Evolutionary conservation across 23 tunicate species (phyloP), one percentile per base, ranked within the genome.

Genomic region (Halocynthia roretzi): DNA sequence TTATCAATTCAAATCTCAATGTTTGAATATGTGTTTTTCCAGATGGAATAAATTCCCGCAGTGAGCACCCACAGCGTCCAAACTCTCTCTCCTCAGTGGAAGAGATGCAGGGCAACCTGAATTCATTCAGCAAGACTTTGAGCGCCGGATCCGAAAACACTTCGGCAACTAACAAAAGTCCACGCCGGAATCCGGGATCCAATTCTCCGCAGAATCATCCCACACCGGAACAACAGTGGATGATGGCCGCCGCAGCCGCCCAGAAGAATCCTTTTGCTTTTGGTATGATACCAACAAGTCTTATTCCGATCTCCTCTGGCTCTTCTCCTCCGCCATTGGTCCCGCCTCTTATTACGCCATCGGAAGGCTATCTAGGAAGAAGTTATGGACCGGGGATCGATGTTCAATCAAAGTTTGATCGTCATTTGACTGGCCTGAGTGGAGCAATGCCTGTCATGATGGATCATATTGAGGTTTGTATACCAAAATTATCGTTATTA

Each of bases 21-120:
- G 44, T 31, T 31, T 1, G 4, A 31, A 31, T 31, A 31, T 31
- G 44, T 31, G 44, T 31, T 31, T 31, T 31, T 31, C 44, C 44
- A 31, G 44, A 31, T 31, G 44, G 44, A 31, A 31, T 31, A 31
- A 31, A 31, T 31, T 31, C 44, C 4, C 44, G 44, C 60, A 50
- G 72, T 63, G 92, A 86, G 17, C 85, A 81, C 23, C 77, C 18
- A 21, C 71, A 81, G 67, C 76, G 97, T 31, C 97, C 97, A 50
- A 90, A 85, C 77, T 90, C 97, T 9, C 81, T 90, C 5, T 90
- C 97, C 50, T 90, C 97, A 12, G 83, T 90, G 21, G 97, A 90
- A 50, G 97, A 90, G 53, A 90, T 90, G 97, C 90, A 85, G 71
- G 97, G 89, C 50, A 77, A 84, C 48, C 75, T 90, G 23, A 90